Evolutionary conservation across 2,113 vertebrate genomes (phyloP).

Genomic region (Amphiprion ocellaris): DNA sequence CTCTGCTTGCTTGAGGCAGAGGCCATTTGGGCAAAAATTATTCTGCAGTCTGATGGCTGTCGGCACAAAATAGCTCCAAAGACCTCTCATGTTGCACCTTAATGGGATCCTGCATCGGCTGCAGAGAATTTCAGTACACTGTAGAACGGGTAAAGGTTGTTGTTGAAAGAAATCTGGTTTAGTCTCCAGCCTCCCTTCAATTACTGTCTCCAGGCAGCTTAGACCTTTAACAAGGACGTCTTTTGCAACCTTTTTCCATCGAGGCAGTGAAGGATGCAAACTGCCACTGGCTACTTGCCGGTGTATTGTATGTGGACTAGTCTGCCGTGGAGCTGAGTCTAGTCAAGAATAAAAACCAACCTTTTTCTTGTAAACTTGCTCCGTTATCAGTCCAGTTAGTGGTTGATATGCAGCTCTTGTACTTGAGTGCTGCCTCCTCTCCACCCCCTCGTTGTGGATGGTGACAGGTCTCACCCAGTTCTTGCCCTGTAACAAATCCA

Average conservation of each 20-base stretch:
- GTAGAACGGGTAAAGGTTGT: constrained; percentile 19
- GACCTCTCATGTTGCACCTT: constrained; percentile 46
- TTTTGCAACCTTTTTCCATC: constrained; percentile 23
- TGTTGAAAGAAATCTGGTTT: constrained; percentile 28
- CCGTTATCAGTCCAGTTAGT: constrained; percentile 13
- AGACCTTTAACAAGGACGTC: constrained; percentile 40
- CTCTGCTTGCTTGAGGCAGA: constrained; percentile 30
- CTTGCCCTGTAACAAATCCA: constrained; percentile 24
- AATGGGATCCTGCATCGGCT: constrained; percentile 47
- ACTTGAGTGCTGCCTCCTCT: not conserved
- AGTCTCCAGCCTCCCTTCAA: constrained; percentile 28
- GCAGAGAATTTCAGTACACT: constrained; percentile 21
- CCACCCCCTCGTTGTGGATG: constrained; percentile 15
- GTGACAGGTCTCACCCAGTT: constrained; percentile 27
- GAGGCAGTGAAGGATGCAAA: constrained; percentile 40
- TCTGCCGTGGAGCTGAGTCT: constrained; percentile 9
- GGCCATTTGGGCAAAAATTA: constrained; percentile 29
- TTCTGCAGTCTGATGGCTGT: constrained; percentile 48
- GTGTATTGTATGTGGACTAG: constrained; percentile 11
- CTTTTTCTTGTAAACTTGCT: not conserved
- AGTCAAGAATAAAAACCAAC: constrained; percentile 19
- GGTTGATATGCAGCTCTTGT: constrained; percentile 26
- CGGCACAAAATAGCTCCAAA: constrained; percentile 45
- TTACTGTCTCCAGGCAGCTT: constrained; percentile 37
- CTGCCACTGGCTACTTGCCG: constrained; percentile 25